A percentile compares a stretch with the other conserved stretches of the same genome.
Conservation (phyloP, 2,888 invertebrate species). For the Blastobasis lacticolella region DNA sequence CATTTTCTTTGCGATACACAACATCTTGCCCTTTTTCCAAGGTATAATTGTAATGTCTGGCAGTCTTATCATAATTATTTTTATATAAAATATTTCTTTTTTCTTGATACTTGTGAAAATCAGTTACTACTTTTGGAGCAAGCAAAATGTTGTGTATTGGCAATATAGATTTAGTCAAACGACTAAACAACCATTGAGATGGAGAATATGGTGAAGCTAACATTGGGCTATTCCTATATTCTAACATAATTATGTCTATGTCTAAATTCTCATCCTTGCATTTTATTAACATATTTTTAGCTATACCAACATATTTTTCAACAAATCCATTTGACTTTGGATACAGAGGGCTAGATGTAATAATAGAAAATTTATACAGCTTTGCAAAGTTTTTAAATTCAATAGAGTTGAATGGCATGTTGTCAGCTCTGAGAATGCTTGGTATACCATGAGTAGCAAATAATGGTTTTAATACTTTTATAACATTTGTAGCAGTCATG, state of each 20-base stretch:
- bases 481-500: conserved; percentile 2
- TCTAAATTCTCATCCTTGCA: not conserved
- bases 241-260: not conserved
- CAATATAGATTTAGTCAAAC: conserved; percentile 1
- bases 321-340: conserved; percentile 2
- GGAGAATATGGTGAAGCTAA: conserved; percentile 1
- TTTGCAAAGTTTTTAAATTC: conserved; percentile 3
- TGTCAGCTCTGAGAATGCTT: conserved; percentile 1
- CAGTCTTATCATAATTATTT: too few species aligned
- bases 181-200: conserved; percentile 1
- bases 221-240: conserved; percentile 2
- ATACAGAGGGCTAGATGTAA: conserved; percentile 1
- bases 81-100: too few species aligned
- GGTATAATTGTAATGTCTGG: too few species aligned
- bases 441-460: conserved; percentile 5
- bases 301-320: conserved; percentile 1
- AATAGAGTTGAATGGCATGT: conserved; percentile 5
- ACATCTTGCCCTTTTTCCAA: too few species aligned
- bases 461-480: conserved; percentile 5
- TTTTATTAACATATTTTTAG: conserved; percentile 2
- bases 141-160: not conserved
- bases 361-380: not conserved
- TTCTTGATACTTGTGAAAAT: not conserved
- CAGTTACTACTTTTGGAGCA: not conserved
- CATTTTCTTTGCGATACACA: too few species aligned